Conservation (phyloP, 2,113 vertebrate genomes). For the Saguinus imperator region DNA sequence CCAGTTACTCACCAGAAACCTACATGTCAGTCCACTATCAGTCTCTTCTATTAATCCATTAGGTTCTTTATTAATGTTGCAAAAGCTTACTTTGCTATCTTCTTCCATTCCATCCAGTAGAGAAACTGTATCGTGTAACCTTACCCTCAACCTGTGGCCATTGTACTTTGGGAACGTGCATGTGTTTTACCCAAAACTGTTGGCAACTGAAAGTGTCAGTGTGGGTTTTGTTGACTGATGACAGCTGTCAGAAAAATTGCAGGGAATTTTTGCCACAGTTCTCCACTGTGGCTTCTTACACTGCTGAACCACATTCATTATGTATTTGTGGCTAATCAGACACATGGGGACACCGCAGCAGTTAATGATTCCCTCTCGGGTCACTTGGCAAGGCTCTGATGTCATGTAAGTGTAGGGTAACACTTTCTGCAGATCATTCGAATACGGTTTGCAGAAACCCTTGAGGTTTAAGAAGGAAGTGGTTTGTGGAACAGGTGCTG, state of each 20-base stretch:
- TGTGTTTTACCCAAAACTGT: not conserved
- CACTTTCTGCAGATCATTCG: not conserved
- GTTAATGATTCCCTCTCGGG: not conserved
- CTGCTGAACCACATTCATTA: not conserved
- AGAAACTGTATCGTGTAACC: not conserved
- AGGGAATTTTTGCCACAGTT: not conserved
- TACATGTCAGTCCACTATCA: slow-evolving; percentile 13
- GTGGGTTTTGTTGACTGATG: slow-evolving; percentile 17
- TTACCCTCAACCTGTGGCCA: accelerated
- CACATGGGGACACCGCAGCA: not conserved
- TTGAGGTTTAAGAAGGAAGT: not conserved
- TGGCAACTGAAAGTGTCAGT: not conserved
- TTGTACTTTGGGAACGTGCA: not conserved
- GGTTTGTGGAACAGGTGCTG: not conserved
- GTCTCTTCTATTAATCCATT: not conserved
- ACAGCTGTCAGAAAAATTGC: slow-evolving; percentile 23
- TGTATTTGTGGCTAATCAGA: slow-evolving; percentile 10
- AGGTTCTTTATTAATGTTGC: not conserved
- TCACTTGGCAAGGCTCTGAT: not conserved
- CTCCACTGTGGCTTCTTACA: not conserved
- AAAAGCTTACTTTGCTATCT: not conserved
- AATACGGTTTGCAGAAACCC: slow-evolving; percentile 27
- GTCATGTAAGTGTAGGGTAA: not conserved
- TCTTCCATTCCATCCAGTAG: not conserved
- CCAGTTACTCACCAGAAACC: slow-evolving; percentile 64